Conservation (phyloP, 2,797 vertebrate genomes). For the Pantherophis alleghaniensis region DNA sequence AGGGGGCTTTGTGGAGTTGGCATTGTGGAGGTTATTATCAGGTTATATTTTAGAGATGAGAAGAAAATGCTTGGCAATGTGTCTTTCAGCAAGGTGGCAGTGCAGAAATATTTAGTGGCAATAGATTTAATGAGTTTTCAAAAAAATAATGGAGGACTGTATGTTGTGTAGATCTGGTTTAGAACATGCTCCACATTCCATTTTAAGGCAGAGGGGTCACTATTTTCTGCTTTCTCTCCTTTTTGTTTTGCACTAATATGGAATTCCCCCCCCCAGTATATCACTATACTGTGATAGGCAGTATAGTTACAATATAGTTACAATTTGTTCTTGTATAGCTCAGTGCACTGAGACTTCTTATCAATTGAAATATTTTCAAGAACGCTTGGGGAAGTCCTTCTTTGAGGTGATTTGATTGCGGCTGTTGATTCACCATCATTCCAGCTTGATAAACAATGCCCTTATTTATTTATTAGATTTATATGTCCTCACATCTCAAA, state of each 20-base stretch:
- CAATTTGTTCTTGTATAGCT: background rate
- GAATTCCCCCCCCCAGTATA: too few species aligned
- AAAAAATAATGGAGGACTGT: background rate
- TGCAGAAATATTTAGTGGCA: background rate
- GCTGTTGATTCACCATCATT: background rate
- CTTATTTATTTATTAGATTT: background rate
- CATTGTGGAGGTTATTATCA: background rate
- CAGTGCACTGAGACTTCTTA: background rate
- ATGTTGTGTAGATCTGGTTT: background rate
- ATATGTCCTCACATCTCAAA: background rate
- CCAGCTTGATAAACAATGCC: background rate
- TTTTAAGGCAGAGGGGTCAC: background rate
- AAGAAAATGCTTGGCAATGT: background rate
- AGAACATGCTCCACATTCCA: background rate
- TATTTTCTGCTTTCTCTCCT: background rate
- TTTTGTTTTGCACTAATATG: background rate
- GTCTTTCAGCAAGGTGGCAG: background rate
- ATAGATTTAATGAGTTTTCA: background rate
- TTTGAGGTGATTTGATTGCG: background rate
- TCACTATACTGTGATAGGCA: too few species aligned
- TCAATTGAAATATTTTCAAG: background rate
- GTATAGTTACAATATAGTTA: background rate
- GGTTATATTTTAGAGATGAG: too few species aligned
- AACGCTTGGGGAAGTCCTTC: background rate
- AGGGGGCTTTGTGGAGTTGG: too few species aligned